Base-by-base conservation (phyloP, 2,888 invertebrate species). In the Serrognathus titanus region DNA sequence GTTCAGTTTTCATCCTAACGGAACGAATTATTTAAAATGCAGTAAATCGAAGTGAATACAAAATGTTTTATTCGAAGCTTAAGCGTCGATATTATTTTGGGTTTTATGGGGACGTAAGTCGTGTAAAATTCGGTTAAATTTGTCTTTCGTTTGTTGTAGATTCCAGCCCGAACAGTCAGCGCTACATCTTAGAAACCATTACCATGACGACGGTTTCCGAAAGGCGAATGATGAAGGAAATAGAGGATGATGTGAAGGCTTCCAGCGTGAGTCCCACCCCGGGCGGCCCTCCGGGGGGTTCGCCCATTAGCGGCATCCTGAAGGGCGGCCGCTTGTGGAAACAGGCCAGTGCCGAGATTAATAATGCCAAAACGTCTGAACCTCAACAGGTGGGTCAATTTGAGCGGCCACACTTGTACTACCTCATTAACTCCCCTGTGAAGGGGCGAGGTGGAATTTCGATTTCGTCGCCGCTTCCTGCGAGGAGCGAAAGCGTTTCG, bases 241-340 rank as follows among this genome's bases (percentile, higher is more conserved):
- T 79, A 58, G 78, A 78, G 59, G 77, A 78, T 58, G 51, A 35
- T 13, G 12, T 16, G 43, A 43, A 43, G 16, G 20, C 20, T 3
- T 43, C 43, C 7, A 50, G 55, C 47, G 0, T 58, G 62, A 38
- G 66, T 55, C 65, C 43, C 63, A 39, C 51, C 24, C 58, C 11
- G 60, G 52, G 36, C 40, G 61, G 61, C 13, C 63, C 63, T 20
- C 63, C 61, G 37, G 62, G 63, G 24, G 66, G 66, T 36, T 85
- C 85, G 1, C 85, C 87, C 1, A 79, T 87, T 36, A 87, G 85
- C 47, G 90, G 91, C 31, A 91, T 90, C 58, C 78, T 90, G 3
- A 90, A 90, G 73, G 89, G 90, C 10, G 90, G 90, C 7, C 82
- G 88, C 59, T 79, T 90, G 10, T 90, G 90, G 90, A 88, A 88